A percentile compares a stretch with the other conserved stretches of the same genome.
Conservation (phyloP, 2,888 invertebrate genomes). For the Ephialtes manifestator region DNA sequence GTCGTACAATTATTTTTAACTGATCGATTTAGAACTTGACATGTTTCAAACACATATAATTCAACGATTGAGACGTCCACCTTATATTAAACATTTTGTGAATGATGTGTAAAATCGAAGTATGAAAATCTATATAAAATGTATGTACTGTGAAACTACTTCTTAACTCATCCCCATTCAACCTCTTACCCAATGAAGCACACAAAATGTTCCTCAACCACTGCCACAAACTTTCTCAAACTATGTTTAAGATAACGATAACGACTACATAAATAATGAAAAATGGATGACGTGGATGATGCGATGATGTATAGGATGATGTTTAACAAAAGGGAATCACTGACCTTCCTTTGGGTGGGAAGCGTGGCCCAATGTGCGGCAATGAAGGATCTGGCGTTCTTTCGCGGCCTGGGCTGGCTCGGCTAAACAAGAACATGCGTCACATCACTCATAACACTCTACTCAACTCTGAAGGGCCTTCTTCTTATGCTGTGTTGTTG, state of each 20-base stretch:
- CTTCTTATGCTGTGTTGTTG: slow-evolving; percentile 47
- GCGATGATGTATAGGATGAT: slow-evolving; percentile 39
- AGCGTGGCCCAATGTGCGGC: slow-evolving; percentile 96
- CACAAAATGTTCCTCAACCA: slow-evolving; percentile 66
- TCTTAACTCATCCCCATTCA: slow-evolving; percentile 35
- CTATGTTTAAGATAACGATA: slow-evolving; percentile 45
- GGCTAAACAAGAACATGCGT: slow-evolving; percentile 90
- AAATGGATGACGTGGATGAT: slow-evolving; percentile 46
- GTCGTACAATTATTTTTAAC: background rate
- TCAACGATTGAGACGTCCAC: slow-evolving; percentile 7
- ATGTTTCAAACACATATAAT: background rate
- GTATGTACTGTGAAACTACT: slow-evolving; percentile 23
- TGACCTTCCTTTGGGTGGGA: slow-evolving; percentile 95
- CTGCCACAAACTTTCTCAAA: slow-evolving; percentile 43
- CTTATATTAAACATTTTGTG: slow-evolving; percentile 2
- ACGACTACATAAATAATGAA: slow-evolving; percentile 43
- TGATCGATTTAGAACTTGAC: background rate
- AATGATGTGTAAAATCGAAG: slow-evolving; percentile 17
- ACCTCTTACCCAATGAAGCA: slow-evolving; percentile 64
- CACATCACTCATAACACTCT: slow-evolving; percentile 84
- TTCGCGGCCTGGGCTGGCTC: slow-evolving; percentile 95
- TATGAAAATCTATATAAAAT: slow-evolving; percentile 24
- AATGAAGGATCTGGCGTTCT: slow-evolving; percentile 92
- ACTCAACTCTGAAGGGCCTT: slow-evolving; percentile 73
- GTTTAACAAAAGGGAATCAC: slow-evolving; percentile 76